These are phyloP conservation scores for Charadrius vociferus DNA, from an alignment of 2,113 vertebrate genomes.

Conservation along the genomic window DNA sequence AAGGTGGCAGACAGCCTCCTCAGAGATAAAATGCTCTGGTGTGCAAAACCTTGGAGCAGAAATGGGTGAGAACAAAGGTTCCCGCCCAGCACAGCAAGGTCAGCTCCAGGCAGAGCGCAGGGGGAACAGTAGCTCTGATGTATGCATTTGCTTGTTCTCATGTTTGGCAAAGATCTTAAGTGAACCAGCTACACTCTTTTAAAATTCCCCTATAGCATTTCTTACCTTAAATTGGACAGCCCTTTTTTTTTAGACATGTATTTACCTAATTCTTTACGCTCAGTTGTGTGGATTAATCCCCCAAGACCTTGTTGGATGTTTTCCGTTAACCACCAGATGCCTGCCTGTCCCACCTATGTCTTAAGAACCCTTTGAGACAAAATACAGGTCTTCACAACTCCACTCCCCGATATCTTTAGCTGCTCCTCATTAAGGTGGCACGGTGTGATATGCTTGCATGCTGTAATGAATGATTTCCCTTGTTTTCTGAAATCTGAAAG, in stretches of 20 bases:
- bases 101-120: neutral
- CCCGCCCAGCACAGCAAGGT: neutral
- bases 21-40: neutral
- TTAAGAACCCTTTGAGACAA: neutral
- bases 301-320: neutral
- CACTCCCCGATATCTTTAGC: neutral
- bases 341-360: neutral
- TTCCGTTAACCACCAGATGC: neutral
- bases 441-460: neutral
- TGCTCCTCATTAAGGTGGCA: neutral
- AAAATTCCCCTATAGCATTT: neutral
- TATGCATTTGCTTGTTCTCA: neutral
- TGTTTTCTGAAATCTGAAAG: neutral
- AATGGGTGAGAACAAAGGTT: neutral
- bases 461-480: neutral
- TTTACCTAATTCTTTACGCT: neutral
- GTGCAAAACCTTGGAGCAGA: neutral
- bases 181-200: neutral
- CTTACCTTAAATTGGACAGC: neutral
- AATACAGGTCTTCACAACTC: neutral
- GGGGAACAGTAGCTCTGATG: neutral
- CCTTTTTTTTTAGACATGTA: neutral
- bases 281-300: neutral
- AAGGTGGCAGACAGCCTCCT: neutral
- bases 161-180: neutral